A percentile compares a stretch with the other conserved stretches of the same genome.
phyloP scores from a whole-genome alignment of 2,113 vertebrate genomes.

The Pyxicephalus adspersus region DNA sequence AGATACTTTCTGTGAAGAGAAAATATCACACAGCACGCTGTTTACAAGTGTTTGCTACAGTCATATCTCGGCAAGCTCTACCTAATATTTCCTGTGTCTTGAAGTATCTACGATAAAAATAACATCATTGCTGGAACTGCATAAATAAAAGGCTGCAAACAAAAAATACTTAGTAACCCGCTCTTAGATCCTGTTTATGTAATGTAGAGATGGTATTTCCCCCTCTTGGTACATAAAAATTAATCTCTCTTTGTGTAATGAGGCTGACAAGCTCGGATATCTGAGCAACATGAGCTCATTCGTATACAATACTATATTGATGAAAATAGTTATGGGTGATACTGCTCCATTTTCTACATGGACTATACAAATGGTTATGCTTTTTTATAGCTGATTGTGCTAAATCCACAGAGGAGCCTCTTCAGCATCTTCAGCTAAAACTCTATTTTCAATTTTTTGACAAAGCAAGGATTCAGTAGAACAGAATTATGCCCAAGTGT shows the following conservation, averaged over 20 bases:
- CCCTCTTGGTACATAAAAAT: background rate
- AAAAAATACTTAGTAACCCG: conserved; percentile 14
- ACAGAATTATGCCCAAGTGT: no score
- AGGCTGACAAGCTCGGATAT: background rate
- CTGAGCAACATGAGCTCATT: background rate
- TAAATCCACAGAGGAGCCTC: no score
- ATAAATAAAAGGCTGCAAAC: conserved; percentile 22
- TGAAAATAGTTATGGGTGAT: no score
- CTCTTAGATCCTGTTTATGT: conserved; percentile 39
- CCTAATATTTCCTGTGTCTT: conserved; percentile 32
- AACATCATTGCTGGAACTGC: conserved; percentile 6
- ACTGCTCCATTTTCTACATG: no score
- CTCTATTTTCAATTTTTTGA: no score
- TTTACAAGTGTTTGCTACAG: background rate
- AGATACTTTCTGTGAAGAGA: background rate
- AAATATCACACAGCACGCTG: background rate
- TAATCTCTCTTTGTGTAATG: background rate
- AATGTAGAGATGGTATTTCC: conserved; percentile 33
- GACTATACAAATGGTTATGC: no score
- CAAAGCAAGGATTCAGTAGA: no score
- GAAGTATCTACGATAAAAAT: conserved; percentile 6
- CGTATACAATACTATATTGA: no score
- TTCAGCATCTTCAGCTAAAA: no score
- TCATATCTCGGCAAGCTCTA: conserved; percentile 6
- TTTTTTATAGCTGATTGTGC: no score